Conservation (phyloP, 2,888 invertebrate species). For the Coronaproctus castanopsis region DNA sequence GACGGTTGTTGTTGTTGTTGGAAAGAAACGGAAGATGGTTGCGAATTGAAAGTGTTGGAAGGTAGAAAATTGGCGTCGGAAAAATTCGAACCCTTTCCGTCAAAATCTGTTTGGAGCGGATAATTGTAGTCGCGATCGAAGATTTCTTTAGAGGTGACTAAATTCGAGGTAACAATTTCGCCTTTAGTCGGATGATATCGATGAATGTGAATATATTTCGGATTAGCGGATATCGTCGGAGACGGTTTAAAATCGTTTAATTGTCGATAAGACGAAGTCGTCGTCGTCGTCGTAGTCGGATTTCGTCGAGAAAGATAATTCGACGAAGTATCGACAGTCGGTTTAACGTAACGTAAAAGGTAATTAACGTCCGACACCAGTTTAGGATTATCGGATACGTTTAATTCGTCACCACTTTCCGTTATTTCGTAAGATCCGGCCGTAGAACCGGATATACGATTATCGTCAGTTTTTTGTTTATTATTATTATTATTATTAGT, state of each 20-base stretch:
- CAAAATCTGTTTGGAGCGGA: too few species aligned
- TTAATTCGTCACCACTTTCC: constrained; percentile 4
- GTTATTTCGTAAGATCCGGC: constrained; percentile 4
- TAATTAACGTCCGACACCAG: constrained; percentile 11
- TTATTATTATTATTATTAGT: neutral
- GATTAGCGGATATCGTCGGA: neutral
- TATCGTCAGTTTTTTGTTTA: neutral
- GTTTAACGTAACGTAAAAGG: constrained; percentile 10
- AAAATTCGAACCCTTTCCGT: too few species aligned
- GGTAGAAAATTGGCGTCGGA: neutral
- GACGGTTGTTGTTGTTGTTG: neutral
- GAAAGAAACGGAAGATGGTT: too few species aligned
- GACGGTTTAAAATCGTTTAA: too few species aligned
- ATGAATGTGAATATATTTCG: constrained; percentile 10
- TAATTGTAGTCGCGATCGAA: neutral
- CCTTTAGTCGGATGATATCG: constrained; percentile 2
- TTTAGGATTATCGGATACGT: constrained; percentile 3
- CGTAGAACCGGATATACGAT: neutral
- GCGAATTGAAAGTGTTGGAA: neutral
- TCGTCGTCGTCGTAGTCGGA: neutral
- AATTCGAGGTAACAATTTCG: neutral
- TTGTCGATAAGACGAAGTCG: neutral
- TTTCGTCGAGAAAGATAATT: neutral
- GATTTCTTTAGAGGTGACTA: neutral
- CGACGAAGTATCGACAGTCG: neutral